phyloP scores from a whole-genome alignment of 2,888 invertebrate genomes.

The Ptychoptera contaminata region DNA sequence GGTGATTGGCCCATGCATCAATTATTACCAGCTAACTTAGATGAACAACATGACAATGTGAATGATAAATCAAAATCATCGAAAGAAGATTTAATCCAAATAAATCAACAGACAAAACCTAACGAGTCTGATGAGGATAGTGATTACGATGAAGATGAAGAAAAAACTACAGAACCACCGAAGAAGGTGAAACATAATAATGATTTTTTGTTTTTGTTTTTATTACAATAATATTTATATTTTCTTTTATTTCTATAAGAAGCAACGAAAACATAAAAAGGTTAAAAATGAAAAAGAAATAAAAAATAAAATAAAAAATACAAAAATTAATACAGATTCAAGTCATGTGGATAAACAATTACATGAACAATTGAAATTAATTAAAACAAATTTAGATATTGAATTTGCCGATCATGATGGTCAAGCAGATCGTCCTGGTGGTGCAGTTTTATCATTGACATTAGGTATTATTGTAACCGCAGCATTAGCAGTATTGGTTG shows the following conservation, averaged over 20 bases:
- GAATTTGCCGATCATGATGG: constrained; percentile 42
- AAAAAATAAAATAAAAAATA: constrained; percentile 17
- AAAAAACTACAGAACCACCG: constrained; percentile 22
- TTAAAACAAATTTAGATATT: constrained; percentile 26
- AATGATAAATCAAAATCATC: constrained; percentile 3
- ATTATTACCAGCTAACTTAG: constrained; percentile 7
- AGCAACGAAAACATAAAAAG: constrained; percentile 14
- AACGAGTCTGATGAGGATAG: constrained; percentile 16
- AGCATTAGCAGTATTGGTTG: constrained; percentile 63
- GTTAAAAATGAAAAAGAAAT: constrained; percentile 8
- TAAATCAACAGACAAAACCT: constrained; percentile 3
- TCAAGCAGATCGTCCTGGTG: constrained; percentile 52
- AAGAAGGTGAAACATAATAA: constrained; percentile 17
- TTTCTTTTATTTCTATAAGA: constrained; percentile 20
- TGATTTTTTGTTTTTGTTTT: neutral
- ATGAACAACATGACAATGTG: neutral
- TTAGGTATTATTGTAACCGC: constrained; percentile 67
- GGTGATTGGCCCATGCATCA: constrained; percentile 7
- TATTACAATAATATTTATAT: no score
- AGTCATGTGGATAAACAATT: constrained; percentile 17
- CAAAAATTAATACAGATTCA: constrained; percentile 9
- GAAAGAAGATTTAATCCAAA: constrained; percentile 10
- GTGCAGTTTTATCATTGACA: constrained; percentile 64
- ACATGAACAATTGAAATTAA: constrained; percentile 28
- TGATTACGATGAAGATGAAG: constrained; percentile 16